Conservation (phyloP, 2,797 vertebrate species). For the Anomalospiza imberbis region DNA sequence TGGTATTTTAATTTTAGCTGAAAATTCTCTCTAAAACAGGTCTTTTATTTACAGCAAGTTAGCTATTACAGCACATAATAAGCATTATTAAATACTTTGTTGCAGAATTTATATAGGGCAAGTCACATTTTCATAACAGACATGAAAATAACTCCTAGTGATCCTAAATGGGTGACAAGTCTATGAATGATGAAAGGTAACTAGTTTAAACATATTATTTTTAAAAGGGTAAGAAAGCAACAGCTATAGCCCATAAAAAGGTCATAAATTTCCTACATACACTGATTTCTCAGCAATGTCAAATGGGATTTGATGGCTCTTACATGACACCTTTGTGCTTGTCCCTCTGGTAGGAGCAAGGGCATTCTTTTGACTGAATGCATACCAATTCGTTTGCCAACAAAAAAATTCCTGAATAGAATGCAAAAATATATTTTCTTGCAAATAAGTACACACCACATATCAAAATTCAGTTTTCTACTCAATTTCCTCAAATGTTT, state of each 20-base stretch:
- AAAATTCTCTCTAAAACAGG: not conserved
- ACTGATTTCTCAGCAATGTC: not conserved
- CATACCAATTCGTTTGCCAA: not conserved
- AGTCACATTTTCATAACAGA: not conserved
- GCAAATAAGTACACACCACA: not conserved
- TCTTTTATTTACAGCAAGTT: not conserved
- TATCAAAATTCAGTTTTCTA: not conserved
- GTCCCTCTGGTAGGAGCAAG: not conserved
- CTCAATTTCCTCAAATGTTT: not conserved
- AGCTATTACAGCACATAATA: not conserved
- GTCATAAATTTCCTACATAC: not conserved
- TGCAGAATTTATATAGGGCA: not conserved
- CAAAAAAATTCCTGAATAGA: not conserved
- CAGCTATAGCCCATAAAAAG: not conserved
- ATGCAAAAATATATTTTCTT: not conserved
- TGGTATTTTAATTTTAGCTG: not conserved
- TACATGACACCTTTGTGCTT: not conserved
- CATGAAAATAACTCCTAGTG: not conserved
- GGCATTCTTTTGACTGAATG: not conserved
- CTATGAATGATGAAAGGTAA: not conserved
- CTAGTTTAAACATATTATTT: not conserved
- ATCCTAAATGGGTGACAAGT: not conserved
- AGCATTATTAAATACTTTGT: not conserved
- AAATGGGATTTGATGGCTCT: not conserved
- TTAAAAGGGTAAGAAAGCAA: not conserved